Base-by-base conservation (phyloP, 2,113 vertebrate species). In the Nyctereutes procyonoides region DNA sequence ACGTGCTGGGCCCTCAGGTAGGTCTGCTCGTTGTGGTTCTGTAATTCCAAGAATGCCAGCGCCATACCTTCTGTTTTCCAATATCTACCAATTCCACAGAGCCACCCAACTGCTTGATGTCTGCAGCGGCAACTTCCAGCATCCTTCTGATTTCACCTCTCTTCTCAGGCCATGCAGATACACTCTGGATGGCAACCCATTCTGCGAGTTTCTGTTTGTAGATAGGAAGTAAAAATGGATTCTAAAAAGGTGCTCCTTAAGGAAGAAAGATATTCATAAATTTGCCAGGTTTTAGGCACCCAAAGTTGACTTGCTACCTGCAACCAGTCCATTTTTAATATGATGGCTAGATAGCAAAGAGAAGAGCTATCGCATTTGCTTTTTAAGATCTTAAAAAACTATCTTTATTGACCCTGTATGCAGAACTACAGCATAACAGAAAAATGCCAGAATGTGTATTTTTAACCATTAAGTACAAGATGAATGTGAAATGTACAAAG, bases 161-260 rank as follows among this genome's bases (percentile, higher is more conserved):
- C 98, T 99, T 99, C 98, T 99, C 99, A 0, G 99, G 99, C 99
- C 99, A 99, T 0, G 99, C 99, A 0, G 99, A 99, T 69, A 99
- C 99, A 0, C 99, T 99, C 99, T 99, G 99, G 93, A 99, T 99
- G 1, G 98, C 99, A 60, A 99, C 99, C 99, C 99, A 99, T 12
- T 99, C 97, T 1, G 99, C 98, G 0, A 99, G 99, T 9, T 99
- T 99, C 99, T 99, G 77, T 35, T 79, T 5, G 38, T 60, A 73
- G 19, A 95, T 0, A n/a, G 15, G 2, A 62, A 8, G 76, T 24
- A 60, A 16, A 20, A 16, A 26, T 30, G 60, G 56, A 3, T 28
- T 88, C 14, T 30, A 56, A 35, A 28, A 53, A 13, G 38, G 13
- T 60, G 63, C 4, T 43, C 63, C 69, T 12, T 26, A 0, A 43